Conservation (phyloP, 2,888 invertebrate genomes). For the Drepana falcataria region DNA sequence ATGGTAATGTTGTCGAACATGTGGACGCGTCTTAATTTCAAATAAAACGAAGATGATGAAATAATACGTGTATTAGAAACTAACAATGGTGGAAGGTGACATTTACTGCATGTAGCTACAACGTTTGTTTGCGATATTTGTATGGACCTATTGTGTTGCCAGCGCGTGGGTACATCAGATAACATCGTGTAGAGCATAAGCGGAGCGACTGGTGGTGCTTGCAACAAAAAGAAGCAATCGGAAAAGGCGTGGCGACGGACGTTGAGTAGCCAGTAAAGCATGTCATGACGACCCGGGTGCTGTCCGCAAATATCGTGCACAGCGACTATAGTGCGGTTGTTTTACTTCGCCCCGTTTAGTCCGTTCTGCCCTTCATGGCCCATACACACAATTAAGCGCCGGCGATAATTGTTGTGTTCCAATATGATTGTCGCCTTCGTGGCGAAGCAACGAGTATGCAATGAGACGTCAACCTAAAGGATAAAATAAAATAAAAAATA, state of each 20-base stretch:
- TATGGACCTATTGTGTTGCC: constrained; percentile 1
- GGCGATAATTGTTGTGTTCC: too few species aligned
- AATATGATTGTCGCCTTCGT: too few species aligned
- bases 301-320: constrained; percentile 16
- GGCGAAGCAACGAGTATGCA: too few species aligned
- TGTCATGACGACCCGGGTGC: constrained; percentile 32
- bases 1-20: constrained; percentile 53
- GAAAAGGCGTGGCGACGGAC: constrained; percentile 46
- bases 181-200: constrained; percentile 15
- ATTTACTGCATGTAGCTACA: constrained; percentile 29
- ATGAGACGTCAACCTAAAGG: too few species aligned
- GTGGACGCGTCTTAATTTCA: constrained; percentile 51
- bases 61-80: constrained; percentile 47
- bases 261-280: constrained; percentile 35
- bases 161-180: constrained; percentile 26
- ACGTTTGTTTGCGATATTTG: constrained; percentile 15
- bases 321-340: background rate
- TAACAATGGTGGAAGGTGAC: constrained; percentile 56
- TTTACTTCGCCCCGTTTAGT: too few species aligned
- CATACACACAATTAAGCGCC: too few species aligned
- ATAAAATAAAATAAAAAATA: too few species aligned
- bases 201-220: constrained; percentile 22
- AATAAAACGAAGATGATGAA: constrained; percentile 59
- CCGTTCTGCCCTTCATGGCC: too few species aligned
- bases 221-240: constrained; percentile 39